Evolutionary conservation across 2,888 invertebrate genomes (phyloP), one percentile per base, ranked within the genome.

Genomic region (Fragum sueziense): DNA sequence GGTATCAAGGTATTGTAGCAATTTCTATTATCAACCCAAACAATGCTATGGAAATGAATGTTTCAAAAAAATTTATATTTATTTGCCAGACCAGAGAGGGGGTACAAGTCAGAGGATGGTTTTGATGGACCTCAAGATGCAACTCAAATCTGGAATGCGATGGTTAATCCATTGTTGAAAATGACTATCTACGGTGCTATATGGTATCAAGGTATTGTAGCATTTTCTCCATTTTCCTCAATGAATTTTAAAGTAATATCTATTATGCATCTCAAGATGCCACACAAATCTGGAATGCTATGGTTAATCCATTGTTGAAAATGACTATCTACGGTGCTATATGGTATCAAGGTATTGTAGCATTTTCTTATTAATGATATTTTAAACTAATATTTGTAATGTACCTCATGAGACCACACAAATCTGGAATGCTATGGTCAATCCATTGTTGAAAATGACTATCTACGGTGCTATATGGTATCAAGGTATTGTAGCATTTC

Each of bases 181-280:
- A 85, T 88, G 84, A 84, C 90, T 2, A 84, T 90, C 57, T 88
- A 86, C 79, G 91, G 90, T 17, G 84, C 80, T n/a, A 85, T 90
- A 27, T 91, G 90, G 90, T 90, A 91, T 74, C 91, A 90, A 86
- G 91, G 91, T 90, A 65, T n/a, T n/a, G n/a, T n/a, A 37, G 25
- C 31, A 25, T 31, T 47, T n/a, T 52, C 33, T 54, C 22, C 54
- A 22, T 54, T 54, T 54, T 25, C 54, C 20, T n/a, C 54, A 54
- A 25, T 54, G 22, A 11, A n/a, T 54, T 54, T 22, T 22, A 22
- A 54, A 54, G 22, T 20, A n/a, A n/a, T 54, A 14, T 37, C 14
- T 37, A 9, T 29, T 20, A 47, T 22, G 79, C 80, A 27, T 85
- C 85, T 4, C 11, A 59, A 14, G 62, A 71, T 7, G 57, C 72